Evolutionary conservation across 64 coral and sea anemone genomes (phyloP).

Genomic region (Montipora cactus): DNA sequence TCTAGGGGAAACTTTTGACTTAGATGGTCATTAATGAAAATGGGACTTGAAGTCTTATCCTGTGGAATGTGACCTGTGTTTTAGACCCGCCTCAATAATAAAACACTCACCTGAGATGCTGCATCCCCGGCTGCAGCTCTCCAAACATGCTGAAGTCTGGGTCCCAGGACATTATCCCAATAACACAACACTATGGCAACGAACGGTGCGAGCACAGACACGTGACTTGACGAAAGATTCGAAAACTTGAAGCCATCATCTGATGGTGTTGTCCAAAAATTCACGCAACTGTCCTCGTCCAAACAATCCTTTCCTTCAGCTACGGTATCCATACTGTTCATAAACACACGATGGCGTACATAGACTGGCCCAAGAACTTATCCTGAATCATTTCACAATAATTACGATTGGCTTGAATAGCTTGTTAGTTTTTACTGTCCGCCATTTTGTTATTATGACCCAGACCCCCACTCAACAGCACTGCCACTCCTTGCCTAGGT

Average conservation of each 20-base stretch:
- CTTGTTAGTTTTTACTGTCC: neutral
- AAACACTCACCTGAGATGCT: neutral
- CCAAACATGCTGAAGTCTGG: slow-evolving; percentile 77
- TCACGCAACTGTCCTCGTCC: neutral
- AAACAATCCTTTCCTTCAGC: neutral
- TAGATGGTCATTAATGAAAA: too few species aligned
- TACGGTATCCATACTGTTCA: neutral
- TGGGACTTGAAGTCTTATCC: too few species aligned
- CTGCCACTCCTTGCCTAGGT: too few species aligned
- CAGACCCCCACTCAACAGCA: neutral
- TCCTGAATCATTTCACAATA: neutral
- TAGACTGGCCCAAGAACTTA: neutral
- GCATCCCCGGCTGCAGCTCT: slow-evolving; percentile 36
- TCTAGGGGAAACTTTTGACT: too few species aligned
- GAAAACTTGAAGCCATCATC: slow-evolving; percentile 65
- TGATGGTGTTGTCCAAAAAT: slow-evolving; percentile 58
- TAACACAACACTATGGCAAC: slow-evolving; percentile 59
- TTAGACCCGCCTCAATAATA: neutral
- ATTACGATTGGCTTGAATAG: neutral
- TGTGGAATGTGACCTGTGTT: too few species aligned
- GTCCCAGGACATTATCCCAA: slow-evolving; percentile 78
- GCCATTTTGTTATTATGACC: neutral
- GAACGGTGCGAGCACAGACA: slow-evolving; percentile 57
- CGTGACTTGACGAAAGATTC: slow-evolving; percentile 38
- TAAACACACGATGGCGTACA: neutral